These are phyloP conservation scores for Melipona bicolor DNA, from an alignment of 2,888 invertebrate genomes.

Conservation along the genomic window DNA sequence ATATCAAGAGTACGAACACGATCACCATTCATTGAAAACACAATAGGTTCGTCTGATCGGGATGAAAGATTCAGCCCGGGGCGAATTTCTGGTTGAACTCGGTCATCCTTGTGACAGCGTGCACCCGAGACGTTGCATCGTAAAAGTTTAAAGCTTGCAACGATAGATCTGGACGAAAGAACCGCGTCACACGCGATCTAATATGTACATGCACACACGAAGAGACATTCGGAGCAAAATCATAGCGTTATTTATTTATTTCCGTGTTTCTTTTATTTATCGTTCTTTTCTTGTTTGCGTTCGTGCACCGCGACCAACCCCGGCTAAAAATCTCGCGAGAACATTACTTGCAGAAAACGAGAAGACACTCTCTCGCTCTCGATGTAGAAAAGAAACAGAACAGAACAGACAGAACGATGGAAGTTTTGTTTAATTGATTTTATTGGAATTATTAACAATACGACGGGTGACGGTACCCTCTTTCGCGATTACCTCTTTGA, in stretches of 20 bases:
- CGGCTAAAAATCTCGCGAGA: slow-evolving; percentile 50
- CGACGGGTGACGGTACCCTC: slow-evolving; percentile 55
- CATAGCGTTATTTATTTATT: neutral
- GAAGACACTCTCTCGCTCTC: neutral
- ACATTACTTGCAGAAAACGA: neutral
- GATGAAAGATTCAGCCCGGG: neutral
- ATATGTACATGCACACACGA: slow-evolving; percentile 20
- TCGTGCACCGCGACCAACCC: slow-evolving; percentile 35
- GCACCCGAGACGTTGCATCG: slow-evolving; percentile 59
- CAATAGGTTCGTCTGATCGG: neutral
- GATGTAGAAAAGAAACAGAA: neutral
- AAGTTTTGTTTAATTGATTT: slow-evolving; percentile 34
- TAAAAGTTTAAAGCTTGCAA: slow-evolving; percentile 59
- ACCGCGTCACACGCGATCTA: slow-evolving; percentile 62
- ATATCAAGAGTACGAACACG: neutral
- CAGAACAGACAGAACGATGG: slow-evolving; percentile 10
- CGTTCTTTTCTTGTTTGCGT: neutral
- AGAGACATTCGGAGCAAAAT: slow-evolving; percentile 34
- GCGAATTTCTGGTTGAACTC: neutral
- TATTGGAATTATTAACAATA: slow-evolving; percentile 60
- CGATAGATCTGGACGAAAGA: slow-evolving; percentile 61
- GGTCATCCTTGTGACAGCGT: slow-evolving; percentile 44
- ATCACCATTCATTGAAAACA: neutral
- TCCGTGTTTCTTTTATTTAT: neutral
- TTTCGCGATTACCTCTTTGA: slow-evolving; percentile 5